Base-by-base conservation (phyloP, 2,113 vertebrate species). In the Thermophis baileyi region DNA sequence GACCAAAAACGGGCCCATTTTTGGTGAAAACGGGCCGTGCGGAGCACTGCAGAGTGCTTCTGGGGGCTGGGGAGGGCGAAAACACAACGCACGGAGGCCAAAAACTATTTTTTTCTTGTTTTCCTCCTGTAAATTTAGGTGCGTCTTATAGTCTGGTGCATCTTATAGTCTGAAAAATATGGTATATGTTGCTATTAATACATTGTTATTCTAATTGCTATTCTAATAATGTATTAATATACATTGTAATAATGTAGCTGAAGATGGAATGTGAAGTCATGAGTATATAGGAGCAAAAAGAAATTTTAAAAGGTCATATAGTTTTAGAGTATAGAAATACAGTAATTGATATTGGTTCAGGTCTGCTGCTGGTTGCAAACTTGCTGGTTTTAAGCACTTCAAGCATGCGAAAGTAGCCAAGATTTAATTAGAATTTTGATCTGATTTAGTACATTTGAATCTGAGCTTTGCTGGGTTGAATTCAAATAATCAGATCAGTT, bases 231-330 rank as follows among this genome's bases (percentile, higher is more conserved):
- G 60, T 69, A 69, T 69, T 69, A n/a, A 69, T n/a, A 16, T 81
- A 81, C n/a, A 40, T 35, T 40, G 14, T 35, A 81, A 81, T 40
- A 40, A 69, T 60, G 27, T 91, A 88, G 60, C 40, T 91, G 40
- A 81, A 93, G 74, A 90, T 94, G 90, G 92, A 94, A 85, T 2
- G 2, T 46, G 7, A 87, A 74, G 44, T 27, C 85, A 44, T 30
- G 25, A 92, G n/a, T 81, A 51, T 53, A 90, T 53, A 91, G 40
- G 16, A 88, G 47, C 91, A 88, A 74, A 49, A 53, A 44, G 40
- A 20, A 88, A 81, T 40, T 81, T 81, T 81, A 81, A 81, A 81
- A 81, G n/a, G 2, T 40, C 16, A 81, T 40, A 27, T 69, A 69
- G n/a, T n/a, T 69, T 69, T 69, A n/a, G 63, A n/a, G 4, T n/a